phyloP scores from a whole-genome alignment of 2,888 invertebrate species.

The Cosmopolites sordidus region DNA sequence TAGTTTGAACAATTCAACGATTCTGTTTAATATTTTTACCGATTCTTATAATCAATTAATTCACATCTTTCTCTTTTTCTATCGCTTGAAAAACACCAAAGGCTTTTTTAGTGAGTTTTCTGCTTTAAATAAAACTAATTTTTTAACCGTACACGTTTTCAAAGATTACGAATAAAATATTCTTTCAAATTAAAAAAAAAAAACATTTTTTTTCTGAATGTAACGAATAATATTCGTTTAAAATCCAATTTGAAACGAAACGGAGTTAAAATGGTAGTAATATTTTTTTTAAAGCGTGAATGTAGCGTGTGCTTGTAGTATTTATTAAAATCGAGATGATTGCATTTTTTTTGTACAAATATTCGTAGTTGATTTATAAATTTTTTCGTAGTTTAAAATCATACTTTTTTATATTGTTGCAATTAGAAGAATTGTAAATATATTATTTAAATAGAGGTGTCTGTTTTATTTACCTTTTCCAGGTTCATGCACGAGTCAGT shows the following conservation, averaged over 20 bases:
- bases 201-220: too few relatives aligned
- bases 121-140: background rate
- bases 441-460: constrained; percentile 12
- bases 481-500: too few relatives aligned
- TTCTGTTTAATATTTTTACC: too few relatives aligned
- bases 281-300: constrained; percentile 1
- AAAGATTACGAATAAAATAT: too few relatives aligned
- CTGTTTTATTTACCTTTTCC: background rate
- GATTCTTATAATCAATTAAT: too few relatives aligned
- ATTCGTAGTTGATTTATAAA: constrained; percentile 16
- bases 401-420: constrained; percentile 18
- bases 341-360: constrained; percentile 15
- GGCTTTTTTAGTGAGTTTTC: background rate
- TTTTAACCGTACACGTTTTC: too few relatives aligned
- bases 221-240: too few relatives aligned
- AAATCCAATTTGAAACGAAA: too few relatives aligned
- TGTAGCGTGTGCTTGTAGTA: constrained; percentile 11
- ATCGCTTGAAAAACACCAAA: background rate
- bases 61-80: too few relatives aligned
- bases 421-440: constrained; percentile 14
- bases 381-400: constrained; percentile 10
- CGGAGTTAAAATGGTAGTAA: background rate
- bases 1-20: too few relatives aligned
- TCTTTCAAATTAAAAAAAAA: too few relatives aligned
- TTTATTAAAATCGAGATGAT: constrained; percentile 12